These are phyloP conservation scores for Iselma pallidipennis DNA, from an alignment of 2,888 invertebrate genomes.

Conservation along the genomic window DNA sequence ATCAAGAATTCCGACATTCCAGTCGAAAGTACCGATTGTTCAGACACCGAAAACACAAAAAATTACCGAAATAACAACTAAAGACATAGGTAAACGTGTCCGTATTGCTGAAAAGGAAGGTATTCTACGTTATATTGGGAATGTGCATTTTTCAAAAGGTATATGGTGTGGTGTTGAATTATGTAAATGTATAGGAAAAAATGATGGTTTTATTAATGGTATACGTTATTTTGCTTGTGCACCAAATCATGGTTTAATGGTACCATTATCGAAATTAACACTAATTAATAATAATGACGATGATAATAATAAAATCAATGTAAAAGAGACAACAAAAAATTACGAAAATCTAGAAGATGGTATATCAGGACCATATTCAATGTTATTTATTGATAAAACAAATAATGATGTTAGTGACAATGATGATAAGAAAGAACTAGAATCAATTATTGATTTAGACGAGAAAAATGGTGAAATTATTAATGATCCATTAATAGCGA, in stretches of 20 bases:
- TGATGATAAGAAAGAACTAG: slow-evolving; percentile 2
- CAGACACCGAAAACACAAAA: slow-evolving; percentile 16
- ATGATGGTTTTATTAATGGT: slow-evolving; percentile 66
- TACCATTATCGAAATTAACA: slow-evolving; percentile 62
- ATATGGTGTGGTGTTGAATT: slow-evolving; percentile 70
- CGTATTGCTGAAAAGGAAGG: slow-evolving; percentile 55
- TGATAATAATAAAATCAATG: not conserved
- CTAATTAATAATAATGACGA: slow-evolving; percentile 29
- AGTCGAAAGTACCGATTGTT: slow-evolving; percentile 9
- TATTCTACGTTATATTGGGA: slow-evolving; percentile 62
- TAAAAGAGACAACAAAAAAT: not conserved
- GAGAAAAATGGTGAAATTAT: not conserved
- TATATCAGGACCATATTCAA: slow-evolving; percentile 65
- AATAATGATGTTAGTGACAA: not conserved
- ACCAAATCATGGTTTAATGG: slow-evolving; percentile 65
- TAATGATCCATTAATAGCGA: slow-evolving; percentile 15
- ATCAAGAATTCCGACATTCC: slow-evolving; percentile 23
- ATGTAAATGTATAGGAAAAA: slow-evolving; percentile 60
- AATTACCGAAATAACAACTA: slow-evolving; percentile 30
- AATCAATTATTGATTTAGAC: too few species aligned
- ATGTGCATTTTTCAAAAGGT: slow-evolving; percentile 59
- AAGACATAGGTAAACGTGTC: slow-evolving; percentile 47
- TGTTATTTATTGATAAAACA: slow-evolving; percentile 55
- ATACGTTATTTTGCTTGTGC: slow-evolving; percentile 66
- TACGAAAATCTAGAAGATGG: slow-evolving; percentile 55